Evolutionary conservation across 2,113 vertebrate genomes (phyloP).

Genomic region (Donacobius atricapilla): DNA sequence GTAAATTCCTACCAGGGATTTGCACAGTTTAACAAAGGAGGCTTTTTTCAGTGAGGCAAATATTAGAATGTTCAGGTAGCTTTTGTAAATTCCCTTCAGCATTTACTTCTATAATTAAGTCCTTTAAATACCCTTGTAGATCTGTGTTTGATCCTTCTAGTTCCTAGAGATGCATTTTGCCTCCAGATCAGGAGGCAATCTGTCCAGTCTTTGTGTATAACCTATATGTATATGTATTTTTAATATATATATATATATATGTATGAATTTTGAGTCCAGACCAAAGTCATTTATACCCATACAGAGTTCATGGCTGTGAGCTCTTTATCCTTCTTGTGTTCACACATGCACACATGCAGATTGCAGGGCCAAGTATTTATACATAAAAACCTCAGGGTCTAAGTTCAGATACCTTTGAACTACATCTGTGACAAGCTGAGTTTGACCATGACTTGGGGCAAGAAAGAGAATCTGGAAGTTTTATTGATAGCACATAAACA

Average conservation of each 20-base stretch:
- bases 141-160: background rate
- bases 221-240: rapidly evolving
- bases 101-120: background rate
- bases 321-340: background rate
- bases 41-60: background rate
- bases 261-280: background rate
- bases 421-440: background rate
- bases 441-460: background rate
- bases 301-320: background rate
- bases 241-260: too few relatives aligned
- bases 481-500: background rate
- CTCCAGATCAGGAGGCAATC: background rate
- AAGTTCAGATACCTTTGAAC: background rate
- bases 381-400: background rate
- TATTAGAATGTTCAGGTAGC: background rate
- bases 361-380: background rate
- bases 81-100: background rate
- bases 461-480: background rate
- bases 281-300: background rate
- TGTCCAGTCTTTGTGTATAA: background rate
- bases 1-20: background rate
- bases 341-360: background rate
- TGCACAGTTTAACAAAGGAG: background rate
- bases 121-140: background rate
- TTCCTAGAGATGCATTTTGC: background rate